Base-by-base conservation (phyloP, 53 echinoderm and acorn worm species). In the Antedon mediterranea region DNA sequence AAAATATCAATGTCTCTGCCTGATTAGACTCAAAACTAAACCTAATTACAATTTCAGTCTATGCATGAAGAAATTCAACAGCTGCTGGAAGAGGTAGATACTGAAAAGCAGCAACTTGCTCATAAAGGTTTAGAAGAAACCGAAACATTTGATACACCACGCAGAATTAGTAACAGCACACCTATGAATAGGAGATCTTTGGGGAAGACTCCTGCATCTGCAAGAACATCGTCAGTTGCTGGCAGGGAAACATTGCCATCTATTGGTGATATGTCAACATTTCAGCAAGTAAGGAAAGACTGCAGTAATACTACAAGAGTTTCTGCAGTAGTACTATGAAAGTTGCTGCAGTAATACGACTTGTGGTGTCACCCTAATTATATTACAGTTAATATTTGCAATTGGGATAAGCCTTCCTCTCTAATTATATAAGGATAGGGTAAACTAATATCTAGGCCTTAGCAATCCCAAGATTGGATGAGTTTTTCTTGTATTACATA, bases 81-180 rank as follows among this genome's bases (percentile, higher is more conserved):
- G 23, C 26, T 81, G 75, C 26, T 81, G 31, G 75, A 73, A 28
- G 81, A 81, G 34, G 32, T 81, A 15, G 81, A 81, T 31, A 4
- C 70, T 32, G 73, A 81, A 18, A n/a, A 72, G 34, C 30, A 33
- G 27, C 43, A 72, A 20, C 32, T 75, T 29, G 73, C 43, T 0
- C 71, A 30, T 18, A 71, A 32, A 72, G 43, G 71, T 20, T 34
- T 31, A 13, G 71, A 29, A 32, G 44, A 71, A 13, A 13, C 72
- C 26, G 14, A 57, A 18, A 57, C 72, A 20, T 26, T 32, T 31
- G 27, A 42, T 86, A 87, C 87, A 87, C 0, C 79, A 87, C 7
- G 89, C 87, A 80, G 89, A 89, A 57, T 74, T 85, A 43, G 85
- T 87, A 78, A 82, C 87, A 44, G 81, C 75, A 1, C 83, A 77